phyloP scores from a whole-genome alignment of 2,888 invertebrate genomes.

The Folsomia manolachei region DNA sequence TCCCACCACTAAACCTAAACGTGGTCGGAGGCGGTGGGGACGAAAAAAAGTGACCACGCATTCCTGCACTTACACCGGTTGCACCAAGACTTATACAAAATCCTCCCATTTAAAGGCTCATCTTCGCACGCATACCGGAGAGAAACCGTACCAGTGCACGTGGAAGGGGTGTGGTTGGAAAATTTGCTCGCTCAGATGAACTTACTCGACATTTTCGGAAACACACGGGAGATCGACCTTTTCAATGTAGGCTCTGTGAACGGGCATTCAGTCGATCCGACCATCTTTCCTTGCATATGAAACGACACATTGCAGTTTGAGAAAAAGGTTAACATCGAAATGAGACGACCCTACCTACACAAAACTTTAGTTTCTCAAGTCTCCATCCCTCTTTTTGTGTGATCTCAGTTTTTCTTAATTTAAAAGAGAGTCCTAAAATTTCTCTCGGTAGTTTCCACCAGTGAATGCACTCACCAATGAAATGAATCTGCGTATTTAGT shows the following conservation, averaged over 20 bases:
- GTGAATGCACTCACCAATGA: no score
- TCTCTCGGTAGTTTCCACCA: no score
- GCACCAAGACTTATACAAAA: conserved; percentile 61
- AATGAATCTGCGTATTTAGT: no score
- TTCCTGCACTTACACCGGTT: conserved; percentile 57
- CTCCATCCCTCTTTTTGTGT: neutral
- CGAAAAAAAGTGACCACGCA: conserved; percentile 58
- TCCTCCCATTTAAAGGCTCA: conserved; percentile 62
- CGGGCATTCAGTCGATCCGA: conserved; percentile 66
- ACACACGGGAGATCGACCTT: conserved; percentile 63
- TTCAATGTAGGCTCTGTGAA: conserved; percentile 64
- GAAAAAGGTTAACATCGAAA: no score
- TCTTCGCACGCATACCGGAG: conserved; percentile 63
- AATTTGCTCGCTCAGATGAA: conserved; percentile 64
- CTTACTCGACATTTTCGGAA: conserved; percentile 62
- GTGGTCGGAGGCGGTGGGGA: conserved; percentile 57
- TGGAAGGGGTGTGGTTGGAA: conserved; percentile 66
- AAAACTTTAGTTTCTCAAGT: neutral
- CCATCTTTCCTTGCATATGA: conserved; percentile 66
- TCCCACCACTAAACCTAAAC: conserved; percentile 51
- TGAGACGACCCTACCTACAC: no score
- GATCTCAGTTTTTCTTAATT: neutral
- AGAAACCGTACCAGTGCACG: conserved; percentile 64
- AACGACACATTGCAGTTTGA: conserved; percentile 58
- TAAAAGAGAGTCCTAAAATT: no score